Evolutionary conservation across 92 coral and sea anemone species (phyloP), one percentile per base, ranked within the genome.

Genomic region (Actinernus sp.): DNA sequence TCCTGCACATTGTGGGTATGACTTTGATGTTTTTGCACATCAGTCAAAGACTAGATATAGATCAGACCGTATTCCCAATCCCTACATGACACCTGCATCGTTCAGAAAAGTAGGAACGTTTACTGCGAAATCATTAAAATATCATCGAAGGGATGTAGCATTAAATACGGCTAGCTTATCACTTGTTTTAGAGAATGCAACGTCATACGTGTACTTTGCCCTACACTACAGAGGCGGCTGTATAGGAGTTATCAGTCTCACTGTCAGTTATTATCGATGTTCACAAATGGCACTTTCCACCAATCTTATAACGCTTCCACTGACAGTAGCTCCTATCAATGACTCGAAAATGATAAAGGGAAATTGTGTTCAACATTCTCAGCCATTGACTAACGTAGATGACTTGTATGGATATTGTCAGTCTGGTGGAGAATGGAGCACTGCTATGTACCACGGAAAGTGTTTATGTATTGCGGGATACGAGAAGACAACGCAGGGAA

Each of bases 391-490:
- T 16, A 52, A 50, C 22, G 87, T 23, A 13, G 50, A 23, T 12
- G 63, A 58, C 17, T 41, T 79, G 58, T 63, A 66, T 41, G 95
- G 91, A 8, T 71, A 47, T 52, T 88, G 95, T 67, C 36, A 55
- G 12, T 67, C 78, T 18, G 54, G 58, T 60, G 95, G 95, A 12
- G 63, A 52, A 6, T 88, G 95, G 95, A 36, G 61, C 25, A 63
- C 52, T 20, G 46, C 50, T 29, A 16, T 53, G 44, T 62, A 64
- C 12, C 28, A 54, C 40, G 85, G 65, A 1, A 61, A 34, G 16
- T 88, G 95, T 59, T 73, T 63, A 17, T 88, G 95, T 66, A 65
- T 71, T 13, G 77, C 82, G 16, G 95, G 95, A 47, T 78, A 44
- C 49, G 74, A 78, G 65, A 73, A 63, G 21, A 16, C 16, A 1